Evolutionary conservation across 2,113 vertebrate genomes (phyloP).

Genomic region (Ibidorhyncha struthersii): DNA sequence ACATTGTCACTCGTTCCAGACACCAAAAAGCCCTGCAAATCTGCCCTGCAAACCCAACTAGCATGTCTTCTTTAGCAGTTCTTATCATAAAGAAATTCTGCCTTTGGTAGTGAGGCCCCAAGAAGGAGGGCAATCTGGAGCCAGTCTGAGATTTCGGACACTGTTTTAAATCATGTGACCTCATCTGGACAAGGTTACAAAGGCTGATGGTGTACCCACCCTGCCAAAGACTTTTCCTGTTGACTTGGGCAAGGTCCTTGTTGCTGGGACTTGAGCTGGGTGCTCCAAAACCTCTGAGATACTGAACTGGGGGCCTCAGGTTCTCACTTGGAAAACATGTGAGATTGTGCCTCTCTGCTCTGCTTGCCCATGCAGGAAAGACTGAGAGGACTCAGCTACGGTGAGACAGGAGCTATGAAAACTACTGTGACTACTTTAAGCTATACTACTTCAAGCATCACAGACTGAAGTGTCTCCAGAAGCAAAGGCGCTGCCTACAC

Average conservation of each 20-base stretch:
- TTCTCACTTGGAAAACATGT: neutral
- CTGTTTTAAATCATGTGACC: neutral
- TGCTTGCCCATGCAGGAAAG: neutral
- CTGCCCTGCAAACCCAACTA: neutral
- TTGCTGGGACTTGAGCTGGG: neutral
- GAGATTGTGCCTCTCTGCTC: neutral
- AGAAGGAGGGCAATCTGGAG: neutral
- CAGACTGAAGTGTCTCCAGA: neutral
- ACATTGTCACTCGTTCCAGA: neutral
- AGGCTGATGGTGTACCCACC: neutral
- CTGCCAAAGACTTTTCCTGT: neutral
- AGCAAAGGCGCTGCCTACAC: rapidly evolving
- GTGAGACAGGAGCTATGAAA: neutral
- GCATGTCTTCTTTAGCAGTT: rapidly evolving
- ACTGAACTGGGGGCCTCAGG: neutral
- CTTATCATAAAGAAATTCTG: rapidly evolving
- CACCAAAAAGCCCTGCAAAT: neutral
- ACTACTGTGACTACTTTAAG: no score
- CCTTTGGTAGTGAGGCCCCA: neutral
- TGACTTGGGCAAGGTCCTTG: neutral
- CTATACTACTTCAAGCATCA: neutral
- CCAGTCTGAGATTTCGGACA: neutral
- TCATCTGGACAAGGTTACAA: neutral
- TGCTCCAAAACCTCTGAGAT: neutral
- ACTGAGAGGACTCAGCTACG: neutral